Percentiles rank a stretch among this genome's conserved stretches.
Conservation (phyloP, 1,140 invertebrate genomes). For the Drosophila sturtevanti region DNA sequence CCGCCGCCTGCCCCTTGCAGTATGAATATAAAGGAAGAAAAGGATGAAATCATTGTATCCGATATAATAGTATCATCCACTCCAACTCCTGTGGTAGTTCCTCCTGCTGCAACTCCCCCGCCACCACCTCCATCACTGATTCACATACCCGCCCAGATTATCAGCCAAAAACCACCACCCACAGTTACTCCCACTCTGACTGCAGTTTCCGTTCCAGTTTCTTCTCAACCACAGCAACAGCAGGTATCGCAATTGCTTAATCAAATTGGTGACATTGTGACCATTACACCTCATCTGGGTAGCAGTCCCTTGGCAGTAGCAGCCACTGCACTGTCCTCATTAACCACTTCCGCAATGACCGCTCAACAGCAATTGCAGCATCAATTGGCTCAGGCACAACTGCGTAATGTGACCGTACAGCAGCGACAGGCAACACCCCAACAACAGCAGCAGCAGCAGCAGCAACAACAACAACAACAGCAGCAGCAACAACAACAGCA, state of each 20-base stretch:
- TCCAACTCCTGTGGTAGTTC: background rate
- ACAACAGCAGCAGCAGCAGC: conserved; percentile 53
- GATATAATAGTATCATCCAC: conserved; percentile 12
- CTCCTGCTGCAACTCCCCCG: background rate
- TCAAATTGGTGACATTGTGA: conserved; percentile 74
- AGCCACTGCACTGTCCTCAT: background rate
- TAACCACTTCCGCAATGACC: conserved; percentile 34
- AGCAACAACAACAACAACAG: conserved; percentile 55
- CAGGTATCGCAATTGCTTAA: conserved; percentile 63
- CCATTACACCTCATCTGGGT: conserved; percentile 66
- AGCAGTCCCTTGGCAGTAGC: conserved; percentile 46
- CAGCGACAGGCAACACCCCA: conserved; percentile 65
- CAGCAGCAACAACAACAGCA: conserved; percentile 59
- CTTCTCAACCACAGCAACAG: conserved; percentile 11
- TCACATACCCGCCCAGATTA: conserved; percentile 70
- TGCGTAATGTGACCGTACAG: conserved; percentile 74
- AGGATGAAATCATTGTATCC: conserved; percentile 27
- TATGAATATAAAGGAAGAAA: conserved; percentile 38
- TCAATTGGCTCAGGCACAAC: conserved; percentile 71
- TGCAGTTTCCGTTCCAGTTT: conserved; percentile 3
- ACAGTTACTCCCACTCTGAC: conserved; percentile 28
- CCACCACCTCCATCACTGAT: conserved; percentile 44
- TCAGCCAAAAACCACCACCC: conserved; percentile 43
- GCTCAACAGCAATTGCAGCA: conserved; percentile 72
- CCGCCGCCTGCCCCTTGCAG: background rate